phyloP scores from a whole-genome alignment of 1,140 invertebrate genomes.

The Ericerus pela region DNA sequence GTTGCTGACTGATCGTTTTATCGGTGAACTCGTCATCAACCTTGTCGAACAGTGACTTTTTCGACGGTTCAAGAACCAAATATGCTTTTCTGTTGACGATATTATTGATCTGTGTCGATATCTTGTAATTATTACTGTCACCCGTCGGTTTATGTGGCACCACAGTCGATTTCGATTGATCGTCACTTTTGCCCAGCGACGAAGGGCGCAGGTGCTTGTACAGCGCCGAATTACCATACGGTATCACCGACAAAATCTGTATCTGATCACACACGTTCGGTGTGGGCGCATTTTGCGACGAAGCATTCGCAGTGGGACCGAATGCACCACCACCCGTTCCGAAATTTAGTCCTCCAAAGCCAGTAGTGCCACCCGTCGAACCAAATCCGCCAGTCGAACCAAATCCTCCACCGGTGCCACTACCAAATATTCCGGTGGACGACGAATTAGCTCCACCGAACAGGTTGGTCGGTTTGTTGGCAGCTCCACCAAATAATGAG shows the following conservation, averaged over 20 bases:
- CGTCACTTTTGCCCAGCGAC: constrained; percentile 19
- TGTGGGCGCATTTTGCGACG: constrained; percentile 6
- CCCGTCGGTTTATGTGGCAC: neutral
- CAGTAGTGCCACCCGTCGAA: neutral
- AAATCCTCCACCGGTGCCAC: constrained; percentile 23
- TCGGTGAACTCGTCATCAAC: neutral
- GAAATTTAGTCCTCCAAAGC: constrained; percentile 3
- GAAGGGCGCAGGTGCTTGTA: constrained; percentile 53
- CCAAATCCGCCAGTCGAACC: constrained; percentile 21
- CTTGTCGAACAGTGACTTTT: constrained; percentile 1
- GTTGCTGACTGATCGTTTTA: neutral
- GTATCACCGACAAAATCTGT: constrained; percentile 47
- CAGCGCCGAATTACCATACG: constrained; percentile 62
- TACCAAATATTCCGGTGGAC: constrained; percentile 23
- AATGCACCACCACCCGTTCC: neutral
- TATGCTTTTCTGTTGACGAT: neutral
- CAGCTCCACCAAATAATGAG: constrained; percentile 32
- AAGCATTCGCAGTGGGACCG: neutral
- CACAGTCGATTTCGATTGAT: neutral
- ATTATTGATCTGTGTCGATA: constrained; percentile 2
- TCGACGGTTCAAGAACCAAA: neutral
- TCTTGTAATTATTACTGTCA: neutral
- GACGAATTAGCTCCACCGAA: constrained; percentile 37
- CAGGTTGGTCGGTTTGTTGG: constrained; percentile 37
- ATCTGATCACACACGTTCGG: constrained; percentile 45